phyloP scores from a whole-genome alignment of 2,888 invertebrate species.

The Rhynchonema sp. region DNA sequence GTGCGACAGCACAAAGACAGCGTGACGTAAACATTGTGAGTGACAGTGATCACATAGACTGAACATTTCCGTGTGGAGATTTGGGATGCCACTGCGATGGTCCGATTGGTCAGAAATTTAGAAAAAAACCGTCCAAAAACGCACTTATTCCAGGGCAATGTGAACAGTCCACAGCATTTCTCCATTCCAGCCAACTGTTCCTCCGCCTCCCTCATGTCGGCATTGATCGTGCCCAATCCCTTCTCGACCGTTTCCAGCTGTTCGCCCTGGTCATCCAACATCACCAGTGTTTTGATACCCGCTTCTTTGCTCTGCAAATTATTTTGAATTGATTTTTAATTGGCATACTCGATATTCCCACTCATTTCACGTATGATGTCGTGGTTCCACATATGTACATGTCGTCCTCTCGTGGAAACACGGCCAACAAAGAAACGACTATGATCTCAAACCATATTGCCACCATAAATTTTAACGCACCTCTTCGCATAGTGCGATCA shows the following conservation, averaged over 20 bases:
- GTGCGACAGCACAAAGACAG: too few species aligned
- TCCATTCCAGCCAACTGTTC: constrained; percentile 97
- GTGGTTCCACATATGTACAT: too few species aligned
- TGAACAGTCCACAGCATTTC: constrained; percentile 97
- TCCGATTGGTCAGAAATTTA: background rate
- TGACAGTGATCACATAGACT: too few species aligned
- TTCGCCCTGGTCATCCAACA: constrained; percentile 37
- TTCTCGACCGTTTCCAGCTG: constrained; percentile 99
- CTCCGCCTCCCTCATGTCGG: constrained; percentile 98
- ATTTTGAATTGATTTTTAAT: background rate
- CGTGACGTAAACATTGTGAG: too few species aligned
- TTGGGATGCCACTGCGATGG: too few species aligned
- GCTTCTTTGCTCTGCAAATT: constrained; percentile 24
- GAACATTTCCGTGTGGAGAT: too few species aligned
- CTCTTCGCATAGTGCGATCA: constrained; percentile 28
- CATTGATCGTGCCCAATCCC: constrained; percentile 99
- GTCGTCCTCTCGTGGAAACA: too few species aligned
- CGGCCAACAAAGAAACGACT: too few species aligned
- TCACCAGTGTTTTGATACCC: constrained; percentile 28
- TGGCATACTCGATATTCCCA: too few species aligned
- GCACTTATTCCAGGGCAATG: constrained; percentile 94
- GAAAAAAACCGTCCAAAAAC: background rate
- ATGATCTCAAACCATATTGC: background rate
- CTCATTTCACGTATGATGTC: too few species aligned
- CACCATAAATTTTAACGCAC: constrained; percentile 10